Evolutionary conservation across 2,797 vertebrate genomes (phyloP).

Genomic region (Eulemur albifrons): DNA sequence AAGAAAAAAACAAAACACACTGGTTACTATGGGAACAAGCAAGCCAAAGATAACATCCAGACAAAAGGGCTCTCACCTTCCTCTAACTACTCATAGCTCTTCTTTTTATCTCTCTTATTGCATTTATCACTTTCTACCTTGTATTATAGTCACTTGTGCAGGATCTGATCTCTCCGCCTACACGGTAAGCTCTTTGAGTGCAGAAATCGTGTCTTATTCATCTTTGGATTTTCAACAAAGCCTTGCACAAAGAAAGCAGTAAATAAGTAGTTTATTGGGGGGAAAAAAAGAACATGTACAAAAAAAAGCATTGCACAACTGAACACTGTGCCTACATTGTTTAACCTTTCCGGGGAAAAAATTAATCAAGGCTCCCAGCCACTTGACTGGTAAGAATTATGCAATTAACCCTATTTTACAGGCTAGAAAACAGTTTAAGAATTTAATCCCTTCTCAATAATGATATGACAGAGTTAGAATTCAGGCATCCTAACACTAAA

Average conservation of each 20-base stretch:
- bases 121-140: slow-evolving; percentile 49
- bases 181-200: not conserved
- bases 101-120: not conserved
- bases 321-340: not conserved
- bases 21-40: slow-evolving; percentile 62
- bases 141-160: not conserved
- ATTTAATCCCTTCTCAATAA: slow-evolving; percentile 24
- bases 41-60: slow-evolving; percentile 38
- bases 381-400: slow-evolving; percentile 40
- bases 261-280: slow-evolving; percentile 6
- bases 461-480: not conserved
- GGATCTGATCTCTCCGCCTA: slow-evolving; percentile 20
- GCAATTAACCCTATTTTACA: slow-evolving; percentile 51
- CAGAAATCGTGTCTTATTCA: slow-evolving; percentile 18
- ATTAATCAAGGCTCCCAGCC: slow-evolving; percentile 38
- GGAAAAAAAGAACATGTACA: not conserved
- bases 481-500: not conserved
- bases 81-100: not conserved
- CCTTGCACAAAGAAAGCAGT: slow-evolving; percentile 20
- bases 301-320: not conserved
- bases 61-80: slow-evolving; percentile 53
- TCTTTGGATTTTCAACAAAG: slow-evolving; percentile 51
- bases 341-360: slow-evolving; percentile 32
- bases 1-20: not conserved
- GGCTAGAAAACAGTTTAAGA: not conserved